Base-by-base conservation (phyloP, 2,797 vertebrate genomes). In the Sebastes baramenuke region DNA sequence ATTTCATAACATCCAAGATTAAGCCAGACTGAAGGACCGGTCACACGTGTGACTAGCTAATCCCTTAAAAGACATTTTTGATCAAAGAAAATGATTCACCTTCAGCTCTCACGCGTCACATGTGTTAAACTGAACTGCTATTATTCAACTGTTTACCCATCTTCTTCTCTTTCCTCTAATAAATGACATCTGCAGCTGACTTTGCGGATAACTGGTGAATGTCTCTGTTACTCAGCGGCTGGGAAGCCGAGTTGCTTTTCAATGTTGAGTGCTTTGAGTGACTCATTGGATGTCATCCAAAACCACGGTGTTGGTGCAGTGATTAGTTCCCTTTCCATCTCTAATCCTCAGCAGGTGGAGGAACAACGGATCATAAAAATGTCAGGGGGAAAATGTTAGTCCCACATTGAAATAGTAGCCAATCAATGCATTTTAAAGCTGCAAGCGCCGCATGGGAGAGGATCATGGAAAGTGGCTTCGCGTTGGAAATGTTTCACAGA, bases 291-390 rank as follows among this genome's bases (percentile, higher is more conserved):
- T 72, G 55, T 76, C 12, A 20, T 93, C 80, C 88, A 88, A 87
- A 90, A 52, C 83, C 83, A 58, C 71, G 8, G 82, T 89, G 90
- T 93, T 88, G 86, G 76, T 83, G 80, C 75, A 81, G 79, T 86
- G 80, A 93, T 94, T 88, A 82, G 78, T 76, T 85, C 76, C 90
- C 80, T 92, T 94, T 93, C 90, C 89, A 88, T 85, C 69, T 58
- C 82, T 93, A 92, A 93, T 93, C 84, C 79, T 74, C 68, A 89
- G 81, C 92, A 94, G 91, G 81, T 89, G 87, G 68, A 86, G 81
- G 73, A 89, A 82, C 78, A 79, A 60, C 68, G 52, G 70, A 80
- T 89, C 75, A 83, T 90, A 86, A 92, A 92, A 85, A 84, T 64
- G 78, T 83, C 79, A 69, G 49, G 72, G 67, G 87, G 85, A 81